Percentiles rank a stretch among this genome's conserved stretches.
These are phyloP conservation scores for Chaenogobius annularis DNA, from an alignment of 2,113 vertebrate genomes.

Conservation along the genomic window DNA sequence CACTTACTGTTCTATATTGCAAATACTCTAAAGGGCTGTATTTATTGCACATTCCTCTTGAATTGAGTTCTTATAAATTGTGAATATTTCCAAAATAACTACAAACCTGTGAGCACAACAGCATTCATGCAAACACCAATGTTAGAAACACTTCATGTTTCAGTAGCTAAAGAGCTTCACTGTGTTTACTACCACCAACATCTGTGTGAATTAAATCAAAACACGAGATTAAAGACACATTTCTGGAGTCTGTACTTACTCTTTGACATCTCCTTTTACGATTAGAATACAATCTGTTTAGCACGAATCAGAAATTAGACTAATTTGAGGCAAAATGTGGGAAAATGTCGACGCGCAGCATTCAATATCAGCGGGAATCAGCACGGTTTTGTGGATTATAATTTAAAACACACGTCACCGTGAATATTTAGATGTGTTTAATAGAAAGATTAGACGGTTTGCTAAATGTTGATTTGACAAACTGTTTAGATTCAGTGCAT, in stretches of 20 bases:
- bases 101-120: not conserved
- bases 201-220: not conserved
- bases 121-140: not conserved
- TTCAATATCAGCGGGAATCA: not conserved
- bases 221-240: rapidly evolving
- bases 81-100: too few relatives aligned
- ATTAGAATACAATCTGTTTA: rapidly evolving
- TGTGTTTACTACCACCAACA: conserved; percentile 16
- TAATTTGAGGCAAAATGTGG: conserved; percentile 10
- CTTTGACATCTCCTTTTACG: not conserved
- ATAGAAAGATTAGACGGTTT: rapidly evolving
- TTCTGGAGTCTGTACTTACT: not conserved
- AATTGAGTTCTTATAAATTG: too few relatives aligned
- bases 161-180: not conserved
- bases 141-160: not conserved
- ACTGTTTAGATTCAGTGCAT: rapidly evolving
- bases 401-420: rapidly evolving
- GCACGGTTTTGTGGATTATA: not conserved
- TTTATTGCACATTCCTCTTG: too few relatives aligned
- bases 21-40: too few relatives aligned
- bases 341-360: not conserved
- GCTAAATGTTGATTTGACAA: not conserved
- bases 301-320: rapidly evolving
- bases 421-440: rapidly evolving
- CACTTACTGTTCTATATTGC: too few relatives aligned